phyloP scores from a whole-genome alignment of 2,797 vertebrate species.

The Periparus ater region DNA sequence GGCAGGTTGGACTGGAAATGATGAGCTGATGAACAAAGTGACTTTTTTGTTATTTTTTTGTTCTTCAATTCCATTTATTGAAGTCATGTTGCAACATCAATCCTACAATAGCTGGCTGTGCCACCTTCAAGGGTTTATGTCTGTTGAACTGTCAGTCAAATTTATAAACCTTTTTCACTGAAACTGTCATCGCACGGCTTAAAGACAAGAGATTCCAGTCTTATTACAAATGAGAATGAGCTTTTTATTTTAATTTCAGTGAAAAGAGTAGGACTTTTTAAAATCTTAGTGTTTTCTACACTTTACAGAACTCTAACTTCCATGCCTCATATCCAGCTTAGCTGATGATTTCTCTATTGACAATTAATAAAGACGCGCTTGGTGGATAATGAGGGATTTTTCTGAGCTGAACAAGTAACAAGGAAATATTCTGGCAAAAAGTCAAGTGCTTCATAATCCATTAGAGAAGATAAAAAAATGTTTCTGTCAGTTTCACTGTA shows the following conservation, averaged over 20 bases:
- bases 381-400: background rate
- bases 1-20: background rate
- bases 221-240: background rate
- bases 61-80: background rate
- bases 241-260: background rate
- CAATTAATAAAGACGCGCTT: background rate
- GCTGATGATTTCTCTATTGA: background rate
- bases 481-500: background rate
- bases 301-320: background rate
- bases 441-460: slow-evolving; percentile 2
- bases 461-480: background rate
- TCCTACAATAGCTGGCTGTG: background rate
- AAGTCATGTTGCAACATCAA: background rate
- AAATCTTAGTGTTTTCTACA: background rate
- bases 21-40: background rate
- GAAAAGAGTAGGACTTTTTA: background rate
- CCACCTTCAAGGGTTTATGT: background rate
- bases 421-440: slow-evolving; percentile 34
- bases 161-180: background rate
- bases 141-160: background rate
- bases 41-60: background rate
- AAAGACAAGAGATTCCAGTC: background rate
- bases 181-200: background rate
- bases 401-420: background rate
- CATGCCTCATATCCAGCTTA: background rate